Conservation (phyloP, 2,797 vertebrate genomes). For the Chrosomus eos region DNA sequence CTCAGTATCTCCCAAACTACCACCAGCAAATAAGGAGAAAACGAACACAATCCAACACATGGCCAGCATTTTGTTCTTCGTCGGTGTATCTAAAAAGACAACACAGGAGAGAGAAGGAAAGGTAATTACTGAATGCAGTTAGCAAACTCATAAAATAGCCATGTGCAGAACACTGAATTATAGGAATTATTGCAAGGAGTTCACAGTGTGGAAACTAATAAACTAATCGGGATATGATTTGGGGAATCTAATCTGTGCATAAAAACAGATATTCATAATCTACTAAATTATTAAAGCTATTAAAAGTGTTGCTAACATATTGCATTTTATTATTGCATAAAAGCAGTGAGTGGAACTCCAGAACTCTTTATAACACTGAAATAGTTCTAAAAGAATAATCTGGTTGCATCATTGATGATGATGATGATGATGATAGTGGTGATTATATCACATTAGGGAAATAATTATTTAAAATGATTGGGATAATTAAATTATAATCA, state of each 20-base stretch:
- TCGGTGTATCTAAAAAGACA: conserved; percentile 70
- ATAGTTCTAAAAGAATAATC: conserved; percentile 21
- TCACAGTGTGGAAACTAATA: not conserved
- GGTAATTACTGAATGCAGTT: conserved; percentile 9
- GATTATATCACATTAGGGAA: conserved; percentile 12
- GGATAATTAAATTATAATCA: conserved; percentile 28
- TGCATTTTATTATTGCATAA: not conserved
- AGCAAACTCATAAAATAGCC: not conserved
- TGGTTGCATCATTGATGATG: conserved; percentile 2
- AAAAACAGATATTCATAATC: not conserved
- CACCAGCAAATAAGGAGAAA: conserved; percentile 75
- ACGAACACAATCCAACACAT: conserved; percentile 84
- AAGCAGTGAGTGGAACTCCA: not conserved
- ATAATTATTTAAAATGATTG: not conserved
- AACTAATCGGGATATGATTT: not conserved
- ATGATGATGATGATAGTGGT: conserved; percentile 11
- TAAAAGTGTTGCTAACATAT: not conserved
- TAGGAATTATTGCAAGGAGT: not conserved
- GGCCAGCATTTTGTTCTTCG: conserved; percentile 84
- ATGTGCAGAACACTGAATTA: not conserved
- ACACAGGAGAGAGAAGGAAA: conserved; percentile 28
- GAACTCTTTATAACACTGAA: not conserved
- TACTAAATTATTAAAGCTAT: not conserved
- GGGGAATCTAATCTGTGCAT: not conserved
- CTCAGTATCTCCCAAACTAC: conserved; percentile 77